phyloP scores from a whole-genome alignment of 2,888 invertebrate species.

The Spicauda simplicius region DNA sequence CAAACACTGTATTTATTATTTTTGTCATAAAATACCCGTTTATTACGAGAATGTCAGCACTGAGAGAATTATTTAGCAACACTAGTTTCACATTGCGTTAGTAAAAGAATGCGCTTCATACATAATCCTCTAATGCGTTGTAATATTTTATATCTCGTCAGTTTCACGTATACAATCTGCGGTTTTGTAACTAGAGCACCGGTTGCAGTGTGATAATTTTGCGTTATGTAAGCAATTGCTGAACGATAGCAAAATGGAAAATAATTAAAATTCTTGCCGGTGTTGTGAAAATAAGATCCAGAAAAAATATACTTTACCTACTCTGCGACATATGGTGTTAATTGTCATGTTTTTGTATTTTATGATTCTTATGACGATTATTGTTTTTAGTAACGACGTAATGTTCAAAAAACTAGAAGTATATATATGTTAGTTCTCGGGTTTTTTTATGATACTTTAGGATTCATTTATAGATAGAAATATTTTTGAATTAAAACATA shows the following conservation, averaged over 20 bases:
- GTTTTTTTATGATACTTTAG: too few relatives aligned
- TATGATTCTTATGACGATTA: too few relatives aligned
- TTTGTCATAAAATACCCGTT: too few relatives aligned
- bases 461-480: too few relatives aligned
- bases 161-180: constrained; percentile 36
- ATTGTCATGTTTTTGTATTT: too few relatives aligned
- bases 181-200: constrained; percentile 37
- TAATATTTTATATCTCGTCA: constrained; percentile 28
- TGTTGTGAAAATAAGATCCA: constrained; percentile 4
- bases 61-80: neutral
- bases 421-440: too few relatives aligned
- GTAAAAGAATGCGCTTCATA: neutral
- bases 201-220: constrained; percentile 32
- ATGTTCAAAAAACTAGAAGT: too few relatives aligned
- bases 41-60: too few relatives aligned
- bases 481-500: too few relatives aligned
- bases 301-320: neutral
- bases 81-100: neutral
- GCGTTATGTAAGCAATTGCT: constrained; percentile 26
- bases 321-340: too few relatives aligned
- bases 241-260: constrained; percentile 24
- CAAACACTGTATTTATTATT: too few relatives aligned
- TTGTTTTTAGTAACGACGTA: too few relatives aligned
- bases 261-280: constrained; percentile 20
- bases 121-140: constrained; percentile 23